Conservation (phyloP, 1,140 invertebrate species). For the Ephestia elutella region DNA sequence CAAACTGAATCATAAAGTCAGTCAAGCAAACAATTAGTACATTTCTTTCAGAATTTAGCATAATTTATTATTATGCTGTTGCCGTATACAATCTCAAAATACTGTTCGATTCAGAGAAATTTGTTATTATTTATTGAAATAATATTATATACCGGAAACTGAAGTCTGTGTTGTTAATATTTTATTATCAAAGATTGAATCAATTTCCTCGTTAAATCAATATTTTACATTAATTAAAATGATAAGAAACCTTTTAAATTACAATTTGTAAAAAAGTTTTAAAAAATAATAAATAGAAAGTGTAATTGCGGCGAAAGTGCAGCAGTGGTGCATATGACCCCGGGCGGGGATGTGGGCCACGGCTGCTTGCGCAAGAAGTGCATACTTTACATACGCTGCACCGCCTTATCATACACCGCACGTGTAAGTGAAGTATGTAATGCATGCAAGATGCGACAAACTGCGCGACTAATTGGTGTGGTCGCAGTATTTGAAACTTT, state of each 20-base stretch:
- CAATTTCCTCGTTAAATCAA: no score
- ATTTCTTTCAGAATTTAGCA: no score
- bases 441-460: background rate
- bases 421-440: background rate
- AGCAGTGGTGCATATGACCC: conserved; percentile 44
- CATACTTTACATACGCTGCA: conserved; percentile 28
- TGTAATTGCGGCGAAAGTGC: conserved; percentile 53
- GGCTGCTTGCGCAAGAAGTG: conserved; percentile 38
- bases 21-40: no score
- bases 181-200: no score
- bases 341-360: conserved; percentile 45
- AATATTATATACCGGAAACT: no score
- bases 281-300: conserved; percentile 40
- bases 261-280: background rate
- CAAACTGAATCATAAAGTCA: no score
- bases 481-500: no score
- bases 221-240: background rate
- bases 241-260: background rate
- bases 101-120: no score
- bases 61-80: no score
- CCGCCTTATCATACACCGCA: background rate
- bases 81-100: no score
- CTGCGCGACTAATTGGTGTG: background rate
- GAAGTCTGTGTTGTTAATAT: no score
- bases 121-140: no score